Conservation (phyloP, 2,797 vertebrate genomes). For the Chlorospingus flavigularis region DNA sequence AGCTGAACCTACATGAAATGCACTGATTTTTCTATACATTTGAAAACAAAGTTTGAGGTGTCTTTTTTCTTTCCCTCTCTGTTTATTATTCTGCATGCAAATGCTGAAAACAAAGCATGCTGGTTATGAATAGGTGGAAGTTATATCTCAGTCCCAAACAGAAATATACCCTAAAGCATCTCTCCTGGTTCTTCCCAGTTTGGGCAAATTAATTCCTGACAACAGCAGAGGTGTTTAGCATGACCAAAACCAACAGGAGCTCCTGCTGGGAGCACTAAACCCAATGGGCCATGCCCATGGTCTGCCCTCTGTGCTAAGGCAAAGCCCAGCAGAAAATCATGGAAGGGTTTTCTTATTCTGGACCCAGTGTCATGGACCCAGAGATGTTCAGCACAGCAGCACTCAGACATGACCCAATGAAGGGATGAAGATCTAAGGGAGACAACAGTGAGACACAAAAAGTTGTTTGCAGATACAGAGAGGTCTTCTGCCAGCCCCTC, state of each 20-base stretch:
- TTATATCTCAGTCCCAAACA: background rate
- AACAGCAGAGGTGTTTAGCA: background rate
- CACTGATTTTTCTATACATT: background rate
- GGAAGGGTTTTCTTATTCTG: background rate
- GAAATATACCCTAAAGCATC: background rate
- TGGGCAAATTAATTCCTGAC: background rate
- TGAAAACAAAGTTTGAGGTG: background rate
- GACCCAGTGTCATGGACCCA: background rate
- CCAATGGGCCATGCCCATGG: background rate
- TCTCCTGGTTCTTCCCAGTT: background rate
- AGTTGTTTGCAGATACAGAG: background rate
- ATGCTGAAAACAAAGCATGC: background rate
- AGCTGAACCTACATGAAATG: background rate
- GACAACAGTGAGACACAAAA: rapidly evolving
- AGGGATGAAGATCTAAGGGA: background rate
- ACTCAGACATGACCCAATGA: rapidly evolving
- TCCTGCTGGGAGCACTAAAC: background rate
- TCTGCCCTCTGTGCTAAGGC: background rate
- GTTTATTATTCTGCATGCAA: background rate
- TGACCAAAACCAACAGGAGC: background rate
- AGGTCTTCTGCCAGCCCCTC: background rate
- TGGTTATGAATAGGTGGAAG: background rate
- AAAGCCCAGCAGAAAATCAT: background rate
- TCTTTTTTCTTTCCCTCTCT: background rate
- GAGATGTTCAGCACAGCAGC: background rate